Evolutionary conservation across 2,797 vertebrate species (phyloP), one percentile per base, ranked within the genome.

Genomic region (Rhyacichthys aspro): DNA sequence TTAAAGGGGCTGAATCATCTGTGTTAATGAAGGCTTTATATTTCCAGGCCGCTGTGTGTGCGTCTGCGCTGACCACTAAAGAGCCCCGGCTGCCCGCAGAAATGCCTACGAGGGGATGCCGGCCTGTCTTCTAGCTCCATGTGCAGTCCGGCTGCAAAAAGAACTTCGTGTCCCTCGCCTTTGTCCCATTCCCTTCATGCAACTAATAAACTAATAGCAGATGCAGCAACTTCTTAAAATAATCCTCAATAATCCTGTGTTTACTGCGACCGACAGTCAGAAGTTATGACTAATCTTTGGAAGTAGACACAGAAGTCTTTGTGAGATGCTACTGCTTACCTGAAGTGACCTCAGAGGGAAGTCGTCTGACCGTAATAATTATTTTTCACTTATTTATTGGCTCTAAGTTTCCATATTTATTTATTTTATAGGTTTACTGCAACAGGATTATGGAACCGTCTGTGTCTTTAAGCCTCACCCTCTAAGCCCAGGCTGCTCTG

Each of bases 1-100:
- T 65, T 73, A 83, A 84, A 84, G 74, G 65, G 77, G 82, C 84
- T 84, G 83, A 89, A 77, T 90, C 85, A 84, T 89, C 82, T 76
- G 72, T 61, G 43, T 61, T 83, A 87, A 87, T 84, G 78, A 87
- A 71, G 63, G 59, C 79, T 72, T 82, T 70, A 60, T 53, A 58
- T 75, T 82, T 83, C 79, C 76, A 80, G 76, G 54, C 59, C 2
- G 69, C 76, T 77, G 68, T 53, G 74, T 82, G 72, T 87, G 75
- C 72, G 69, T 88, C 83, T 87, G 70, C 62, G 36, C 70, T 74
- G 78, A 86, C 85, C 86, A 78, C 84, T 84, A 79, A 81, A 79
- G 76, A 85, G 78, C 56, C 57, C 23, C 63, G 67, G 83, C 78
- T 79, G 63, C 74, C 81, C 85, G 66, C 83, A 87, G 78, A 86